phyloP scores from a whole-genome alignment of 1,140 invertebrate species.

The Drosophila setifemur region DNA sequence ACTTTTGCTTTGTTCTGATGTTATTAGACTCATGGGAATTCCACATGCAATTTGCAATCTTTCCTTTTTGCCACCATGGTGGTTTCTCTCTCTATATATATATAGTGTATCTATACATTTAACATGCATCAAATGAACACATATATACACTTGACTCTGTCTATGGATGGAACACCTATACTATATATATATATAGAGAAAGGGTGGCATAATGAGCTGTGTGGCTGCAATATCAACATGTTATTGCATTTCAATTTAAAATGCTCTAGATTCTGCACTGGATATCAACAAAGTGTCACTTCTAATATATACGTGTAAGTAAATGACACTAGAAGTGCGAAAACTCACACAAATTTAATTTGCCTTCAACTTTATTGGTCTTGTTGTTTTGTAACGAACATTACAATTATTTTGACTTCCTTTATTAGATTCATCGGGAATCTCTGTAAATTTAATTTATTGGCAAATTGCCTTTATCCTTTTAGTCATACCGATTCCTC shows the following conservation, averaged over 20 bases:
- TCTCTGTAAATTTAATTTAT: too few species aligned
- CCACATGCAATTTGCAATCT: slow-evolving; percentile 66
- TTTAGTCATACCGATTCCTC: too few species aligned
- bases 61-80: slow-evolving; percentile 22
- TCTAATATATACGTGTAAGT: too few species aligned
- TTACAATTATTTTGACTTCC: too few species aligned
- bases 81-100: slow-evolving; percentile 52
- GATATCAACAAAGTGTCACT: slow-evolving; percentile 36
- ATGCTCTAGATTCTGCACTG: slow-evolving; percentile 13
- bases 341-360: too few species aligned
- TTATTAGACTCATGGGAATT: slow-evolving; percentile 67
- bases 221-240: slow-evolving; percentile 36
- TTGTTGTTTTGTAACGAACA: too few species aligned
- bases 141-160: slow-evolving; percentile 43
- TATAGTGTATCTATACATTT: too few species aligned
- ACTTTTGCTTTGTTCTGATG: slow-evolving; percentile 21
- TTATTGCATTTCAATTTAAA: slow-evolving; percentile 56
- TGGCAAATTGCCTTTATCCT: too few species aligned
- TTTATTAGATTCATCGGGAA: too few species aligned
- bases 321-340: background rate
- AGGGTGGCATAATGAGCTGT: slow-evolving; percentile 46
- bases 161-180: slow-evolving; percentile 3
- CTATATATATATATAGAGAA: background rate
- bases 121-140: slow-evolving; percentile 55
- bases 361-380: too few species aligned